Evolutionary conservation across 1,140 invertebrate species (phyloP), one percentile per base, ranked within the genome.

Genomic region (Ectropis grisescens): DNA sequence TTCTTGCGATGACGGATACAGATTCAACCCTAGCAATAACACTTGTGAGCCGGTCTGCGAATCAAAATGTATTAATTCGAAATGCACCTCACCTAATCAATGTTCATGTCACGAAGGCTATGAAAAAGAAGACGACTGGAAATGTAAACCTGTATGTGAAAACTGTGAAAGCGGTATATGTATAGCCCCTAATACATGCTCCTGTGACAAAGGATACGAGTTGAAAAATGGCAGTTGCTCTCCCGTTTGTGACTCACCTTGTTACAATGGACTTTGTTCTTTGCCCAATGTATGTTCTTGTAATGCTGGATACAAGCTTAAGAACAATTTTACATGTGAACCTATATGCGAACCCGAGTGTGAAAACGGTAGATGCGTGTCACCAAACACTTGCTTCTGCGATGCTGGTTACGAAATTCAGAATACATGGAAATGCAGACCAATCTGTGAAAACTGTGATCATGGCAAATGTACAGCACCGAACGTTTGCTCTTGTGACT

Each of bases 141-240:
- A n/a, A n/a, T 52, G 49, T 15, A 23, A 11, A 8, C 29, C 39
- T 4, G 72, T 48, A 69, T 85, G 19, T 53, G 64, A 57, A 5
- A n/a, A 34, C 0, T 52, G 49, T 11, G 10, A 25, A 4, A 86
- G 88, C 47, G 87, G 87, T 7, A 59, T 76, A 4, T 89, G 88
- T 45, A 62, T 83, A 1, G 80, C 72, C n/a, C 88, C 88, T 0
- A 85, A 87, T 29, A 75, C 74, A 16, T 90, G 88, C 32, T 57
- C 47, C 1, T 87, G 85, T 45, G 50, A 67, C 5, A 29, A 40
- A 5, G 84, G 84, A 0, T 85, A 80, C 31, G 35, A 33, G 34
- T 0, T 12, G n/a, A 14, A 8, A 3, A 10, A 23, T 12, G 37
- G 15, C 10, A 27, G 13, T 5, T 35, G 36, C 15, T 27, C 6